Base-by-base conservation (phyloP, 2,888 invertebrate species). In the Rutpela maculata region DNA sequence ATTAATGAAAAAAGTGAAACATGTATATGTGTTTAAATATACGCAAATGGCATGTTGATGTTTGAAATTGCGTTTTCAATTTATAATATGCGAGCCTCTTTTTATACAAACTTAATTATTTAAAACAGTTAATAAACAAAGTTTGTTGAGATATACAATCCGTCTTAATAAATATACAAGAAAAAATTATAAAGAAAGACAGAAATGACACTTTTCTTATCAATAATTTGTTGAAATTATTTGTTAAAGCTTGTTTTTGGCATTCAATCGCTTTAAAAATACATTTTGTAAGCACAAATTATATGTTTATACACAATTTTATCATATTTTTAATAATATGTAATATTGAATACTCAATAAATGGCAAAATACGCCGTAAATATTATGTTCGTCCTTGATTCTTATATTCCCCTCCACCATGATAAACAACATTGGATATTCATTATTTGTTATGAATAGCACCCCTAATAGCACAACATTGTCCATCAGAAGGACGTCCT, bases 271-370 rank as follows among this genome's bases (percentile, higher is more conserved):
- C 85, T 87, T 87, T 84, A 84, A 85, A 82, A 78, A 80, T 84
- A 85, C 85, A 85, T 88, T 89, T 89, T 88, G 87, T 89, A 89
- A 88, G 89, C 89, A 89, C 89, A 89, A 88, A 86, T 84, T 83
- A 88, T 89, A 89, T 89, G 89, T 89, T 89, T 89, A 89, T 89
- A 89, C 89, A 89, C 89, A 84, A 86, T 86, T 89, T 89, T 89
- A 89, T 88, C 88, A 89, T 89, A 89, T 89, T 89, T 89, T 89
- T 89, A 89, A 89, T 88, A 88, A 86, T 86, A 88, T 87, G 84
- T 86, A 85, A 84, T 83, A 83, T 81, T 81, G 79, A 81, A 80
- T 82, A 82, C 77, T 82, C 78, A 81, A 80, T 82, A 82, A 81
- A 82, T 38, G 79, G 80, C 81, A 63, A 19, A 19, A 56, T 60